phyloP scores from a whole-genome alignment of 2,888 invertebrate species.

The Acleris holmiana region DNA sequence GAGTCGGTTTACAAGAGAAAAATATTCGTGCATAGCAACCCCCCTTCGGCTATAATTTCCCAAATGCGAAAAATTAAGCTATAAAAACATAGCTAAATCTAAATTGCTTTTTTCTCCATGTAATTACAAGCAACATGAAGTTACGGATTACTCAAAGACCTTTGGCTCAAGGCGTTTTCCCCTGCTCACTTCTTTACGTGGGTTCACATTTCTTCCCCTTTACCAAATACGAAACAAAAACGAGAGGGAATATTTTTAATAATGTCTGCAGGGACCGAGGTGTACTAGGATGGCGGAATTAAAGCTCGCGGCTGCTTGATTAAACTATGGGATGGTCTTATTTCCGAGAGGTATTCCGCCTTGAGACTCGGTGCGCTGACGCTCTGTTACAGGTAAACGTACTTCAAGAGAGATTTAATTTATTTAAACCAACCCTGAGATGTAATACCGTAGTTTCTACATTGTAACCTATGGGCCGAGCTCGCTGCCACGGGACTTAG shows the following conservation, averaged over 20 bases:
- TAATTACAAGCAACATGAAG: conserved; percentile 49
- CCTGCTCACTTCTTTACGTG: conserved; percentile 54
- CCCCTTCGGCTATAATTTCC: conserved; percentile 3
- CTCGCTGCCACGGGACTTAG: too few species aligned
- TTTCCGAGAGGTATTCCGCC: conserved; percentile 9
- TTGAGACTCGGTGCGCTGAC: conserved; percentile 1
- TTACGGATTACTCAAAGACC: conserved; percentile 63
- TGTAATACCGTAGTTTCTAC: neutral
- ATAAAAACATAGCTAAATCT: conserved; percentile 46
- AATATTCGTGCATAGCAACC: neutral
- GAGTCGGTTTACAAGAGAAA: neutral
- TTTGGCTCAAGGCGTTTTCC: conserved; percentile 62
- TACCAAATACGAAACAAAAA: conserved; percentile 43
- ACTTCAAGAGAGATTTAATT: conserved; percentile 10
- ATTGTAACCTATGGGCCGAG: too few species aligned
- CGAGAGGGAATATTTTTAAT: conserved; percentile 24
- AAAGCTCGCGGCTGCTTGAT: conserved; percentile 24
- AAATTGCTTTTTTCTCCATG: conserved; percentile 50
- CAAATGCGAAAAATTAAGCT: conserved; percentile 39
- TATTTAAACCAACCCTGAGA: neutral
- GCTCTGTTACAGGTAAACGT: conserved; percentile 9
- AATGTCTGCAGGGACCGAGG: conserved; percentile 20
- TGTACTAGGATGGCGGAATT: conserved; percentile 16
- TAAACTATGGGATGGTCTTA: conserved; percentile 29
- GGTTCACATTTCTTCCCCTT: conserved; percentile 50